These are phyloP conservation scores for Campoletis raptor DNA, from an alignment of 2,888 invertebrate species.

Conservation along the genomic window DNA sequence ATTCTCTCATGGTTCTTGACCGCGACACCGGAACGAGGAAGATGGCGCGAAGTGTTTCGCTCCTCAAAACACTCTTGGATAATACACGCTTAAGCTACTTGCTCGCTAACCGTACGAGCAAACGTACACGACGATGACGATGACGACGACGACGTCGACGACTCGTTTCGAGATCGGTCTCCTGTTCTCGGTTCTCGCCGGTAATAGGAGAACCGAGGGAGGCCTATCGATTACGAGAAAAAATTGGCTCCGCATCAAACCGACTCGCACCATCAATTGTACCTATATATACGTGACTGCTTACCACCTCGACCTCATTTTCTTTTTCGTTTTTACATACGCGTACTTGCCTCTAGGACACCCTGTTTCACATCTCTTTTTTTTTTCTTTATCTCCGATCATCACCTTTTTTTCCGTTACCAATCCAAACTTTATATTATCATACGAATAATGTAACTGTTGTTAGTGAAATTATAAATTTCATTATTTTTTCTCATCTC, in stretches of 20 bases:
- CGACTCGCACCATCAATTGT: conserved; percentile 64
- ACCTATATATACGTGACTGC: conserved; percentile 15
- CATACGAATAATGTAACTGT: not conserved
- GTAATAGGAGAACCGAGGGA: conserved; percentile 81
- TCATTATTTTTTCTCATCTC: not conserved
- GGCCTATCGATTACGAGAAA: conserved; percentile 80
- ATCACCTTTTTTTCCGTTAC: not conserved
- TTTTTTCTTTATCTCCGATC: not conserved
- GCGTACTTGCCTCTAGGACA: conserved; percentile 18
- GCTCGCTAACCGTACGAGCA: conserved; percentile 24
- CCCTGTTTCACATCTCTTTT: not conserved
- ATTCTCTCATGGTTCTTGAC: conserved; percentile 27
- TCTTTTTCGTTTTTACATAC: conserved; percentile 6
- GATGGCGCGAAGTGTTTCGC: conserved; percentile 21
- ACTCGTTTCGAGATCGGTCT: conserved; percentile 46
- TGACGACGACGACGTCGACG: conserved; percentile 18
- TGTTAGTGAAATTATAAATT: not conserved
- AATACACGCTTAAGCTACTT: conserved; percentile 34
- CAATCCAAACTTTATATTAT: not conserved
- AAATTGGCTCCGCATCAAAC: conserved; percentile 77
- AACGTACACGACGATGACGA: not conserved
- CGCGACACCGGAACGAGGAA: conserved; percentile 11
- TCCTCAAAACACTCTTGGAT: conserved; percentile 21
- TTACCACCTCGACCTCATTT: conserved; percentile 28
- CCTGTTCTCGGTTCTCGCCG: conserved; percentile 75